Conservation (phyloP, 2,888 invertebrate genomes). For the Drosophila limbata region DNA sequence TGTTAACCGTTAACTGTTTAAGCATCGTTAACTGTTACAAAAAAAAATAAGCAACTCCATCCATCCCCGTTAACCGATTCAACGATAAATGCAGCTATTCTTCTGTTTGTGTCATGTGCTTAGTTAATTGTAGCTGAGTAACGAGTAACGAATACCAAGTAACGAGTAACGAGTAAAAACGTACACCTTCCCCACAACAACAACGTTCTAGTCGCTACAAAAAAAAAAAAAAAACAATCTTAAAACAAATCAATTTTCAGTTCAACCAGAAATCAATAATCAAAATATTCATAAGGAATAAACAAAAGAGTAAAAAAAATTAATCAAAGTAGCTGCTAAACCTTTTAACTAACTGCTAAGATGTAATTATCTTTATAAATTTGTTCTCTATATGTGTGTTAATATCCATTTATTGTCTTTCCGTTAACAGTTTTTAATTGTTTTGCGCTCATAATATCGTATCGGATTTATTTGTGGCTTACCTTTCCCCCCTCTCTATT, state of each 20-base stretch:
- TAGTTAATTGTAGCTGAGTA: slow-evolving; percentile 34
- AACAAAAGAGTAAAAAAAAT: slow-evolving; percentile 16
- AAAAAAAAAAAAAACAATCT: background rate
- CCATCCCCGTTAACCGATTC: slow-evolving; percentile 19
- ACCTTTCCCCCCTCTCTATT: background rate
- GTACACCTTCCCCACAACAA: slow-evolving; percentile 23
- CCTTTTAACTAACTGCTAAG: slow-evolving; percentile 73
- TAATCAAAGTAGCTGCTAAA: slow-evolving; percentile 73
- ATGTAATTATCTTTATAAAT: slow-evolving; percentile 74
- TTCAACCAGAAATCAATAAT: slow-evolving; percentile 33
- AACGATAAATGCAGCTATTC: slow-evolving; percentile 22
- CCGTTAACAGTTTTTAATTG: slow-evolving; percentile 9
- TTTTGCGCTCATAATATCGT: slow-evolving; percentile 15
- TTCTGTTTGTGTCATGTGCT: slow-evolving; percentile 41
- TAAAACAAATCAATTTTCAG: slow-evolving; percentile 22
- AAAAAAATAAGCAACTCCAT: background rate
- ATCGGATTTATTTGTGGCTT: slow-evolving; percentile 22
- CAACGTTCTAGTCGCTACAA: slow-evolving; percentile 43
- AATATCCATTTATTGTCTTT: slow-evolving; percentile 32
- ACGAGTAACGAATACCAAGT: slow-evolving; percentile 26
- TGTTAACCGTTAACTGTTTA: slow-evolving; percentile 4
- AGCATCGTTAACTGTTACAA: slow-evolving; percentile 10
- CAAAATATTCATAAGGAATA: slow-evolving; percentile 41
- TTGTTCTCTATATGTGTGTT: slow-evolving; percentile 51
- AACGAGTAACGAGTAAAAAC: slow-evolving; percentile 30